Conservation (phyloP, 2,888 invertebrate species). For the Theristus sp. region DNA sequence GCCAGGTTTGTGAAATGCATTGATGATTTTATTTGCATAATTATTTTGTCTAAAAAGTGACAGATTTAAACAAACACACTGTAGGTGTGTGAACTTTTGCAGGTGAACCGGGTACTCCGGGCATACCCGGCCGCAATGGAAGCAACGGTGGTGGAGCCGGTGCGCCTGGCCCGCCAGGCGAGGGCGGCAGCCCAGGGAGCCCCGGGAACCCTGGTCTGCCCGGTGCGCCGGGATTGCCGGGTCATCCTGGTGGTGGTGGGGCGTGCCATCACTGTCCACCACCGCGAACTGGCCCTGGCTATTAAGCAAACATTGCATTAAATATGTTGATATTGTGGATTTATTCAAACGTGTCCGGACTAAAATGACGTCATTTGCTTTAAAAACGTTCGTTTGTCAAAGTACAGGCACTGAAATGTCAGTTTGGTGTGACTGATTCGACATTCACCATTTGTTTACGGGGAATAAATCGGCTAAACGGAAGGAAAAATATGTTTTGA, state of each 20-base stretch:
- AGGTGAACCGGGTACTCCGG: not conserved
- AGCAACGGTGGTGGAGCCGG: too few species aligned
- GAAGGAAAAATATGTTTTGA: too few species aligned
- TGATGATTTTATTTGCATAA: not conserved
- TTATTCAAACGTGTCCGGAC: too few species aligned
- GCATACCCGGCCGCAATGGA: not conserved
- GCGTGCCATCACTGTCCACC: not conserved
- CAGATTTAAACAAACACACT: not conserved
- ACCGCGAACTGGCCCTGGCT: not conserved
- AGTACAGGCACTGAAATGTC: too few species aligned
- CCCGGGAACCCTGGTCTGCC: not conserved
- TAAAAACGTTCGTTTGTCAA: too few species aligned
- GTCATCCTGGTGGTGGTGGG: not conserved
- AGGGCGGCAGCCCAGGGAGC: not conserved
- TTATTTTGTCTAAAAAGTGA: not conserved
- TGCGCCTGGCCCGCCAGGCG: not conserved
- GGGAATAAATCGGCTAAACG: too few species aligned
- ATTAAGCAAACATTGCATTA: not conserved
- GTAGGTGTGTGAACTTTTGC: not conserved
- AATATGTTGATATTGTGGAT: too few species aligned
- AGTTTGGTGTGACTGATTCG: too few species aligned
- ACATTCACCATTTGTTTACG: too few species aligned
- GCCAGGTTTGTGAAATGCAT: not conserved
- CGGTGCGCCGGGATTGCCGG: not conserved
- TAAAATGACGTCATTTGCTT: too few species aligned